Evolutionary conservation across 2,797 vertebrate species (phyloP).

Genomic region (Rhinella marina): DNA sequence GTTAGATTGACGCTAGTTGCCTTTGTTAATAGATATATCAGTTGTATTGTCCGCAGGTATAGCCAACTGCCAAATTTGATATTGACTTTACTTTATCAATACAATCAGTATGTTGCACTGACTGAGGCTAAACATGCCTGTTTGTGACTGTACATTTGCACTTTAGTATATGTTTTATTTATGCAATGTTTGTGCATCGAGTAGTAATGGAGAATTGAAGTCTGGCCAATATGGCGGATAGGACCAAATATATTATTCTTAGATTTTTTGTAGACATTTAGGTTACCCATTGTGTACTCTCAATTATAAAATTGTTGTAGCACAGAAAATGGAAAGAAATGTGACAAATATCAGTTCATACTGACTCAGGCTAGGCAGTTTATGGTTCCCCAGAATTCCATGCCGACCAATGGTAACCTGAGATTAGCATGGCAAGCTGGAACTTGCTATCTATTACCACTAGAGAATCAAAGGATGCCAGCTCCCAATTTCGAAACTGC

Average conservation of each 20-base stretch:
- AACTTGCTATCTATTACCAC: not conserved
- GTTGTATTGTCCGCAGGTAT: constrained; percentile 21
- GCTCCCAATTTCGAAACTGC: not conserved
- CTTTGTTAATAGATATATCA: constrained; percentile 21
- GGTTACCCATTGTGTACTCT: not conserved
- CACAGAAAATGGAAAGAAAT: constrained; percentile 8
- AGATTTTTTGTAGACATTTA: constrained; percentile 40
- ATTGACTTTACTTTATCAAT: constrained; percentile 65
- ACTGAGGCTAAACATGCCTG: constrained; percentile 65
- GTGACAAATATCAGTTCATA: not conserved
- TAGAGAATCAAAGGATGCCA: not conserved
- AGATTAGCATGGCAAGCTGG: not conserved
- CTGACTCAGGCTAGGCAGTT: not conserved
- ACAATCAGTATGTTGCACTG: constrained; percentile 75
- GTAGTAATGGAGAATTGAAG: constrained; percentile 66
- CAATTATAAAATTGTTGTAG: not conserved
- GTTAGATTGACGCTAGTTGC: constrained; percentile 23
- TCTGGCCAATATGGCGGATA: constrained; percentile 67
- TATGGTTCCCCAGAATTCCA: not conserved
- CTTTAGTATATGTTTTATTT: constrained; percentile 75
- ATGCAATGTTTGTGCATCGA: constrained; percentile 68
- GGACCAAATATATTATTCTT: constrained; percentile 70
- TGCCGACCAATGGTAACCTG: not conserved
- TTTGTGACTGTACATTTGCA: constrained; percentile 73
- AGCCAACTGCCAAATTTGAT: constrained; percentile 35